A percentile compares a stretch with the other conserved stretches of the same genome.
Conservation (phyloP, 2,797 vertebrate genomes). For the Masticophis lateralis region DNA sequence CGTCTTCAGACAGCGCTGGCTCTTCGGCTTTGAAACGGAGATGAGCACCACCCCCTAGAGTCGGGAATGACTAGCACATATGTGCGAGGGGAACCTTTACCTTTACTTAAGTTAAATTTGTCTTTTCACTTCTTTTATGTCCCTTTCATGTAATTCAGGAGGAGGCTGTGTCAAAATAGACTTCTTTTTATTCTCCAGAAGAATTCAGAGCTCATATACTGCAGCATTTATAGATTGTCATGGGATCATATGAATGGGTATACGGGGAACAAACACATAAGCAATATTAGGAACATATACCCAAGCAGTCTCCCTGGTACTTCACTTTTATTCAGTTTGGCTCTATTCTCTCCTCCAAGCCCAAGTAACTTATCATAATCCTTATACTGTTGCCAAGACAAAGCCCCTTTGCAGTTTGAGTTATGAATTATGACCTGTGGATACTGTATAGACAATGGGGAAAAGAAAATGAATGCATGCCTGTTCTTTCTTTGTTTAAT, state of each 20-base stretch:
- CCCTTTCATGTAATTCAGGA: neutral
- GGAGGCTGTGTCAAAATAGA: neutral
- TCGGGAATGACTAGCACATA: too few species aligned
- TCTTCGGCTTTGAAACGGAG: too few species aligned
- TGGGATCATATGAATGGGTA: neutral
- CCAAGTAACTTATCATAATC: constrained; percentile 8
- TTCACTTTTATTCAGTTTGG: neutral
- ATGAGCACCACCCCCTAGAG: too few species aligned
- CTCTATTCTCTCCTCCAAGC: neutral
- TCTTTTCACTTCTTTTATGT: neutral
- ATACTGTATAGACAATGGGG: neutral
- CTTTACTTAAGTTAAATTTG: constrained; percentile 1
- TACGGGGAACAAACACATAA: neutral
- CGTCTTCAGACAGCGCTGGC: too few species aligned
- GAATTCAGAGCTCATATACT: neutral
- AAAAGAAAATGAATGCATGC: neutral
- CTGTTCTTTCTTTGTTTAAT: accelerated
- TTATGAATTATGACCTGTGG: neutral
- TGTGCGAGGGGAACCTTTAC: too few species aligned
- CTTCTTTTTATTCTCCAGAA: neutral
- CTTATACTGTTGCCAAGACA: neutral
- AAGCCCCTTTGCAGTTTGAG: neutral
- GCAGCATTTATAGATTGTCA: constrained; percentile 1
- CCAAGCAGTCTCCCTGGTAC: neutral
- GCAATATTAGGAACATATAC: neutral